Evolutionary conservation across 2,888 invertebrate species (phyloP).

Genomic region (Pseudolycoriella hygida): DNA sequence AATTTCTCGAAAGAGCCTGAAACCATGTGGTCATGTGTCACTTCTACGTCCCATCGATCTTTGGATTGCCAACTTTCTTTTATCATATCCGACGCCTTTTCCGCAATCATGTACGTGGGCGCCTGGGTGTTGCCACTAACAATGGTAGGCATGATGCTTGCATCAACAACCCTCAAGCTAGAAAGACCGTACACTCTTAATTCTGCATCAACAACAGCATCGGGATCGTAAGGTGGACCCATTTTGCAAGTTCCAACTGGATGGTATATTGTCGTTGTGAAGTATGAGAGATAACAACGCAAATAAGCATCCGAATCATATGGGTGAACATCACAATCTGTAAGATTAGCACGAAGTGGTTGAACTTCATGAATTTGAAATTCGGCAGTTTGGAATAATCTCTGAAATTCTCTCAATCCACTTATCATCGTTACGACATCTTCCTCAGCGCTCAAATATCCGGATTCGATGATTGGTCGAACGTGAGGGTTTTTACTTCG

Average conservation of each 20-base stretch:
- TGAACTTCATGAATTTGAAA: conserved; percentile 22
- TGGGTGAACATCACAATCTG: conserved; percentile 39
- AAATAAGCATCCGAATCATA: conserved; percentile 58
- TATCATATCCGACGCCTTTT: conserved; percentile 15
- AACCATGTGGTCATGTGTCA: no score
- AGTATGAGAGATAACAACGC: conserved; percentile 38
- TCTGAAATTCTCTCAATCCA: conserved; percentile 25
- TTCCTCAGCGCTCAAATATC: conserved; percentile 13
- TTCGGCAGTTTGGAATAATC: conserved; percentile 25
- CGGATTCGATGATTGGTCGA: conserved; percentile 6
- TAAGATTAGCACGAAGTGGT: conserved; percentile 49
- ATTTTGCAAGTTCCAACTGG: conserved; percentile 47
- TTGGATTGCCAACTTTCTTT: background rate
- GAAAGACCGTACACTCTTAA: conserved; percentile 34
- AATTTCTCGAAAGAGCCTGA: no score
- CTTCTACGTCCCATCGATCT: no score
- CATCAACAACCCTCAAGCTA: conserved; percentile 41
- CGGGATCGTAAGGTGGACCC: conserved; percentile 32
- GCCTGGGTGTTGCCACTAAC: conserved; percentile 44
- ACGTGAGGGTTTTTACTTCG: conserved; percentile 4
- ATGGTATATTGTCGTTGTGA: conserved; percentile 59
- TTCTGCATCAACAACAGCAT: conserved; percentile 37
- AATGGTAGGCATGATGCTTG: conserved; percentile 45
- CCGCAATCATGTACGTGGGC: conserved; percentile 44
- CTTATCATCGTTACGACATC: conserved; percentile 33